These are phyloP conservation scores for Neodiprion pinetum DNA, from an alignment of 1,140 invertebrate genomes.

Conservation along the genomic window DNA sequence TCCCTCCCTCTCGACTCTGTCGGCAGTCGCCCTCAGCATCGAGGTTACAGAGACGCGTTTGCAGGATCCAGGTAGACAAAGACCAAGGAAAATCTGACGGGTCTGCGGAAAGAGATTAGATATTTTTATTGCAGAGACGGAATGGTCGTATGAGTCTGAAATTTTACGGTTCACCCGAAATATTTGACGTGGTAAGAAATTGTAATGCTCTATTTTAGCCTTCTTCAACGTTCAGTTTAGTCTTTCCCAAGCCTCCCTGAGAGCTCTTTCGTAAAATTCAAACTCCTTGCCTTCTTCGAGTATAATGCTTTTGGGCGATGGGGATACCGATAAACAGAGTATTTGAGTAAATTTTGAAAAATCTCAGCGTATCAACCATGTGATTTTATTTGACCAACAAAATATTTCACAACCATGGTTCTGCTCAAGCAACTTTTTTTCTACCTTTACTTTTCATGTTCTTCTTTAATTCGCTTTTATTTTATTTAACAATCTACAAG, in stretches of 20 bases:
- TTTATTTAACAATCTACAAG: neutral
- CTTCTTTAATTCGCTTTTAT: neutral
- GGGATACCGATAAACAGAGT: neutral
- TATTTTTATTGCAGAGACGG: neutral
- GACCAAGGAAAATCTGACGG: constrained; percentile 71
- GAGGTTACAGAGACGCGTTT: constrained; percentile 65
- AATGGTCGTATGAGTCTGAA: constrained; percentile 22
- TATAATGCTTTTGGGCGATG: too few relatives aligned
- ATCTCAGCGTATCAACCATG: neutral
- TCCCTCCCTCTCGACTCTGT: constrained; percentile 58
- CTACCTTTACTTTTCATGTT: neutral
- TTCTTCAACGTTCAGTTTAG: neutral
- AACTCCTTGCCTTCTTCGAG: neutral
- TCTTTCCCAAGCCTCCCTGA: neutral
- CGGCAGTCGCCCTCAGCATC: constrained; percentile 64
- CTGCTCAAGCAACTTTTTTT: neutral
- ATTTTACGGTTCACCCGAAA: constrained; percentile 30
- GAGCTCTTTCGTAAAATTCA: neutral
- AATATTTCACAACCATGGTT: neutral
- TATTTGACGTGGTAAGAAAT: constrained; percentile 5
- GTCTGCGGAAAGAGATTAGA: constrained; percentile 60
- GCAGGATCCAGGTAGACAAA: constrained; percentile 77
- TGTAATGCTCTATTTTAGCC: neutral
- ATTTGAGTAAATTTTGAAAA: neutral
- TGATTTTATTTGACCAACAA: neutral